Evolutionary conservation across 2,888 invertebrate species (phyloP).

Genomic region (Noctua janthina): DNA sequence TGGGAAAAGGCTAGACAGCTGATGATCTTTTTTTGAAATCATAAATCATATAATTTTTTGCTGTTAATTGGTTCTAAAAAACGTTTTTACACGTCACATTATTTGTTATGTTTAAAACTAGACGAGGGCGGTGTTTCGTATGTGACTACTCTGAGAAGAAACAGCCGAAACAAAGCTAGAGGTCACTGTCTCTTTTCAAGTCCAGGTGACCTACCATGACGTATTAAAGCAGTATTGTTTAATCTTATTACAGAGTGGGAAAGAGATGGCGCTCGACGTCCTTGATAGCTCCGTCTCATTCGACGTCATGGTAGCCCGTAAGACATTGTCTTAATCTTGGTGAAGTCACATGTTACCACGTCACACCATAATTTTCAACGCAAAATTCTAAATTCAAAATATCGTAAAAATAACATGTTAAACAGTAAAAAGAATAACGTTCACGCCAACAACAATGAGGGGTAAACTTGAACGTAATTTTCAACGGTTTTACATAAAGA

Average conservation of each 20-base stretch:
- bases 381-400: conserved; percentile 12
- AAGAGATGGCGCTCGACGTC: too few relatives aligned
- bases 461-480: conserved; percentile 62
- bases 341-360: not conserved
- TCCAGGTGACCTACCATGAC: not conserved
- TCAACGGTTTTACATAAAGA: conserved; percentile 63
- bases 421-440: conserved; percentile 18
- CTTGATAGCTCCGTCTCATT: too few relatives aligned
- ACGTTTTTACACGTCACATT: not conserved
- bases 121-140: not conserved
- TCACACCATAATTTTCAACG: not conserved
- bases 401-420: conserved; percentile 14
- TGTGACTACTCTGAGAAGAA: not conserved
- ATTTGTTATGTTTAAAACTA: not conserved
- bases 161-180: not conserved
- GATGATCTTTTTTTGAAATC: too few relatives aligned
- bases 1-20: too few relatives aligned
- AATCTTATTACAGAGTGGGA: too few relatives aligned
- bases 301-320: not conserved
- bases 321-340: not conserved
- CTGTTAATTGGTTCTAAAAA: not conserved
- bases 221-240: too few relatives aligned
- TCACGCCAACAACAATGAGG: conserved; percentile 53
- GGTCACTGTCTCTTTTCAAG: not conserved
- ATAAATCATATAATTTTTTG: too few relatives aligned